Evolutionary conservation across 2,888 invertebrate genomes (phyloP).

Genomic region (Tortrix viridana): DNA sequence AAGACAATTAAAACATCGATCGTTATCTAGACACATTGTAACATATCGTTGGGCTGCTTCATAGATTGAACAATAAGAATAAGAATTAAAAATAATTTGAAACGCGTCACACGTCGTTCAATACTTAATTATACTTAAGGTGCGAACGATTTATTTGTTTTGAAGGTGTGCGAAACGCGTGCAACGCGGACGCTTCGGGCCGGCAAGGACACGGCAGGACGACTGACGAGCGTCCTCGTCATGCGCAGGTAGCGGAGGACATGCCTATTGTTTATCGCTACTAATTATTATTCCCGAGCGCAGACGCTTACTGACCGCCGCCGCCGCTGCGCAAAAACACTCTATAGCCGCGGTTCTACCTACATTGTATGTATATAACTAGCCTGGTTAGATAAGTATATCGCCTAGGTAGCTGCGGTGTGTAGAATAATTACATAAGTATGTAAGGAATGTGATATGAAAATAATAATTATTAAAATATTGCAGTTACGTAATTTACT

Average conservation of each 20-base stretch:
- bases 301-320: slow-evolving; percentile 61
- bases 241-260: slow-evolving; percentile 81
- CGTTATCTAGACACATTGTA: slow-evolving; percentile 24
- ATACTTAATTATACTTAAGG: slow-evolving; percentile 11
- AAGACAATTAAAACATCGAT: slow-evolving; percentile 11
- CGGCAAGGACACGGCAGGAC: slow-evolving; percentile 77
- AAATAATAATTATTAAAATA: neutral
- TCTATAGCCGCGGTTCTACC: slow-evolving; percentile 23
- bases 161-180: slow-evolving; percentile 44
- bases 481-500: neutral
- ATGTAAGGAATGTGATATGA: neutral
- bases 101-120: slow-evolving; percentile 16
- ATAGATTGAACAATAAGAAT: slow-evolving; percentile 22
- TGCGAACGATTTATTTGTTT: slow-evolving; percentile 34
- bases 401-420: slow-evolving; percentile 2
- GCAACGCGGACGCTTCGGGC: slow-evolving; percentile 54
- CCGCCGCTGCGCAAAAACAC: slow-evolving; percentile 65
- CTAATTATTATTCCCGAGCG: slow-evolving; percentile 81
- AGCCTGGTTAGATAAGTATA: slow-evolving; percentile 26
- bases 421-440: slow-evolving; percentile 13
- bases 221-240: slow-evolving; percentile 75
- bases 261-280: slow-evolving; percentile 82
- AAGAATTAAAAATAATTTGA: slow-evolving; percentile 14
- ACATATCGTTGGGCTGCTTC: slow-evolving; percentile 4
- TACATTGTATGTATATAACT: too few species aligned